Evolutionary conservation across 2,797 vertebrate species (phyloP), one percentile per base, ranked within the genome.

Genomic region (Mareca penelope): DNA sequence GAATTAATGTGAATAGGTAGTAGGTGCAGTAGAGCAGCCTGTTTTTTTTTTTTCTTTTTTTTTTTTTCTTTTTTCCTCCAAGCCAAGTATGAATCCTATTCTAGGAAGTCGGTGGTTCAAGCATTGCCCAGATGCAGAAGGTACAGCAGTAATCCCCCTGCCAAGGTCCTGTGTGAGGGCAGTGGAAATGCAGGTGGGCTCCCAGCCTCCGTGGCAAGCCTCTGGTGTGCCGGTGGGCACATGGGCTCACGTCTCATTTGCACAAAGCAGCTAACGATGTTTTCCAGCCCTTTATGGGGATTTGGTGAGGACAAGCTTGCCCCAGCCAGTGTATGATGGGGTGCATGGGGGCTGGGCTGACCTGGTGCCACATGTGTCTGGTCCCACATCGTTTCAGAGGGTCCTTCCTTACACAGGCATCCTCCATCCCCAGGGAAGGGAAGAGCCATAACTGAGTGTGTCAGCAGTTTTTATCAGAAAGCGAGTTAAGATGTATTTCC

Each of bases 401-500:
- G 29, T 69, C 50, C 56, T 89, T 52, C 53, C n/a, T 73, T 22
- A 7, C 6, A n/a, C 40, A 77, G 44, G 63, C 40, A 64, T 65
- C 35, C 37, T 64, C 48, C 39, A 35, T 72, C 61, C 89, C 48
- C 57, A 60, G 70, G 80, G 69, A 90, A 91, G 69, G 61, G 76
- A 63, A 88, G 84, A 80, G 75, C 90, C 75, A 14, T 63, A 68
- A 80, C 10, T 6, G 80, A 79, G 69, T 83, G 77, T 91, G 90
- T 95, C 95, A 94, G 88, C 93, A 84, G 53, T 94, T 96, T 67
- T 91, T 83, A 53, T 94, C 90, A 90, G 82, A 84, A 89, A 87
- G 40, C 31, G 14, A 85, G 78, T 73, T 91, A 82, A 87, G 91
- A 85, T 86, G 64, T 90, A 87, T 90, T 93, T 69, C 84, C 61